These are phyloP conservation scores for Rhinella marina DNA, from an alignment of 2,797 vertebrate species.

Conservation along the genomic window DNA sequence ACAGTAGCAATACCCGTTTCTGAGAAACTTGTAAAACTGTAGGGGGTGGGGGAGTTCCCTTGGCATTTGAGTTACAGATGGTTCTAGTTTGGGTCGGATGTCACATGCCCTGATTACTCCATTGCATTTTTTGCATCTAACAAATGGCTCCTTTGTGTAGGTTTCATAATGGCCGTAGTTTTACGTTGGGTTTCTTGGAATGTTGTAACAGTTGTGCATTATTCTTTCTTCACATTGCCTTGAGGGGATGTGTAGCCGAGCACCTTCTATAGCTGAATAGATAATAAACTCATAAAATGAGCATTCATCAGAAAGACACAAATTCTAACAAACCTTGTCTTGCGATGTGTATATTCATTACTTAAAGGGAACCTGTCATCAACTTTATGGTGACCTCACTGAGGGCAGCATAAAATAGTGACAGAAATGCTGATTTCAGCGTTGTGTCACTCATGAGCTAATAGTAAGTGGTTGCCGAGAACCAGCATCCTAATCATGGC, in stretches of 20 bases:
- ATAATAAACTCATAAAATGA: background rate
- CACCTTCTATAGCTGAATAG: background rate
- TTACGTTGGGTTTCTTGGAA: background rate
- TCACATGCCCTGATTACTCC: background rate
- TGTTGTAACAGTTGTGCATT: background rate
- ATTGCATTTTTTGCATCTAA: background rate
- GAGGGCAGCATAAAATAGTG: too few species aligned
- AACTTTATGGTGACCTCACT: too few species aligned
- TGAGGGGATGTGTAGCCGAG: background rate
- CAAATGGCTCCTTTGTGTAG: slow-evolving; percentile 13
- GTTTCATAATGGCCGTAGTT: background rate
- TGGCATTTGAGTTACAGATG: background rate
- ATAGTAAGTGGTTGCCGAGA: too few species aligned
- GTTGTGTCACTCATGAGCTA: too few species aligned
- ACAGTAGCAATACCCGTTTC: background rate
- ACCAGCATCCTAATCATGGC: too few species aligned
- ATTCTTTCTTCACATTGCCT: background rate
- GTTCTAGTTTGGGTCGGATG: background rate
- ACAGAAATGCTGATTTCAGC: too few species aligned
- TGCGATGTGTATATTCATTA: too few species aligned
- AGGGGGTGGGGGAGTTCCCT: background rate
- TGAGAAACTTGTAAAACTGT: background rate
- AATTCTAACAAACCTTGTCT: background rate
- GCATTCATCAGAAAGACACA: background rate
- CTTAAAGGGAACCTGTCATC: too few species aligned